These are phyloP conservation scores for Chelonia mydas DNA, from an alignment of 2,797 vertebrate genomes.

Conservation along the genomic window DNA sequence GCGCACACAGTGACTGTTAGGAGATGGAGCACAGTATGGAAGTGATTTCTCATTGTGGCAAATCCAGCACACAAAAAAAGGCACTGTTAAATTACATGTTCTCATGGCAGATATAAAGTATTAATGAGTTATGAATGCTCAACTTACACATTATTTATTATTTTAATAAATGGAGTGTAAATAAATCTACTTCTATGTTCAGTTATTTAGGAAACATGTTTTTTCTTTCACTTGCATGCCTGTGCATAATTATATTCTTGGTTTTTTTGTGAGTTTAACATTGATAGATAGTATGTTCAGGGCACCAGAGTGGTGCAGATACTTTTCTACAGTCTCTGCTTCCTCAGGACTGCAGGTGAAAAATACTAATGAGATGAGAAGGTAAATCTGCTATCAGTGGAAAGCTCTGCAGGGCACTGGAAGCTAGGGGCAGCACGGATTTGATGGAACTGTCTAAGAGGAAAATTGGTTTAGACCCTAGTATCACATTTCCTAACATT, in stretches of 20 bases:
- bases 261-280: not conserved
- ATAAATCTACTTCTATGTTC: not conserved
- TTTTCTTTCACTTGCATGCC: not conserved
- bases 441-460: not conserved
- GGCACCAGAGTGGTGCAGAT: not conserved
- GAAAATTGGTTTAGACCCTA: not conserved
- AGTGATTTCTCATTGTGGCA: not conserved
- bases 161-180: not conserved
- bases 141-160: not conserved
- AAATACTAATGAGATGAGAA: not conserved
- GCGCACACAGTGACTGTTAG: not conserved
- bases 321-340: not conserved
- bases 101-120: not conserved
- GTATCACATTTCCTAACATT: not conserved
- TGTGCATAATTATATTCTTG: not conserved
- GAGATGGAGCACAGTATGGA: not conserved
- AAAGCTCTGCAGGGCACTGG: rapidly evolving
- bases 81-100: not conserved
- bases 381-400: not conserved
- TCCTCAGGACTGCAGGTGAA: not conserved
- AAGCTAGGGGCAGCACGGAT: not conserved
- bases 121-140: not conserved
- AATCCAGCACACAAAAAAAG: not conserved
- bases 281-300: not conserved
- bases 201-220: not conserved